Evolutionary conservation across 2,113 vertebrate genomes (phyloP).

Genomic region (Lamprotornis superbus): DNA sequence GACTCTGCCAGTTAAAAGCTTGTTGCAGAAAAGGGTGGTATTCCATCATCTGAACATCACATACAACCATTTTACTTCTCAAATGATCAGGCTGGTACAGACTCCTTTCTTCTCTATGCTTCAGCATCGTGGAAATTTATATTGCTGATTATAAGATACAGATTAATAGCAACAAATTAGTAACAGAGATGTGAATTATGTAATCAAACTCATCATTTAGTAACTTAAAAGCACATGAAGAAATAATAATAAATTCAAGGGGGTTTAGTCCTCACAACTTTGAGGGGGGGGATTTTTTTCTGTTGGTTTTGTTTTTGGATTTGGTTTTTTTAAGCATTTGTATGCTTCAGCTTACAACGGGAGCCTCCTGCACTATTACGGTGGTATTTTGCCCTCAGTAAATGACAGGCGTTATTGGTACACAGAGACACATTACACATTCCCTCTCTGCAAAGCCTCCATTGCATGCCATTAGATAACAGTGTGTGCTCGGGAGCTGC

Average conservation of each 20-base stretch:
- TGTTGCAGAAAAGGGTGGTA: background rate
- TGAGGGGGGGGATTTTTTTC: background rate
- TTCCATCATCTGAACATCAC: background rate
- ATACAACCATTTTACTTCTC: background rate
- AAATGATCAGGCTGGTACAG: background rate
- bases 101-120: background rate
- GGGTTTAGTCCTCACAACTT: background rate
- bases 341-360: conserved; percentile 10
- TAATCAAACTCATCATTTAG: background rate
- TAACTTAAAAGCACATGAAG: background rate
- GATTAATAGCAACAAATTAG: background rate
- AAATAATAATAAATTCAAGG: background rate
- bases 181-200: background rate
- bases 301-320: background rate
- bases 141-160: background rate
- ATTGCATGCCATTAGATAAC: conserved; percentile 57
- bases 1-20: background rate
- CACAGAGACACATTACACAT: background rate
- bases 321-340: background rate
- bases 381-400: background rate
- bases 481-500: conserved; percentile 37
- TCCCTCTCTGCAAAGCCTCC: conserved; percentile 40
- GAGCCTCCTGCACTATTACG: conserved; percentile 18
- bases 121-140: background rate
- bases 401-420: conserved; percentile 36